A percentile compares a stretch with the other conserved stretches of the same genome.
Conservation (phyloP, 2,113 vertebrate genomes). For the Protomyctophum bolini region DNA sequence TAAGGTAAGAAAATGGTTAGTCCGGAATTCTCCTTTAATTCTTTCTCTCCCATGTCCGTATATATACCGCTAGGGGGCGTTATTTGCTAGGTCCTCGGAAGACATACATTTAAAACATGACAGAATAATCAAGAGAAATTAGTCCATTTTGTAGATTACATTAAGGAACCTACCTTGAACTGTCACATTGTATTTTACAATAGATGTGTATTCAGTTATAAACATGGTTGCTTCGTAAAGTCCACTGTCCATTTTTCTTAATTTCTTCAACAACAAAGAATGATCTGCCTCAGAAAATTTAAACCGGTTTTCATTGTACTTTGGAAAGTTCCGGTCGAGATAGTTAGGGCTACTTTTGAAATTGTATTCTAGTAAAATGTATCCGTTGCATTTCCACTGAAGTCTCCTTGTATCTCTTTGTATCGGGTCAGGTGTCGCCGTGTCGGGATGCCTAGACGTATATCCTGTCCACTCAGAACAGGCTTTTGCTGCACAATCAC, state of each 20-base stretch:
- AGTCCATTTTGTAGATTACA: no score
- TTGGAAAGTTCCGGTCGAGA: no score
- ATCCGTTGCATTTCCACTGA: not conserved
- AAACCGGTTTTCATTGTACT: not conserved
- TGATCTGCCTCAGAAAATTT: not conserved
- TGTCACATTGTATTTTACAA: conserved; percentile 2
- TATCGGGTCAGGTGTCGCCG: not conserved
- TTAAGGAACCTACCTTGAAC: conserved; percentile 35
- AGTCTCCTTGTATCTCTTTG: accelerated
- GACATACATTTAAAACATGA: no score
- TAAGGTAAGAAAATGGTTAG: no score
- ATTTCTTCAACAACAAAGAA: conserved; percentile 12
- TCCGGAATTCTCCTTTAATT: no score
- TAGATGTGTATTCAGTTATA: accelerated
- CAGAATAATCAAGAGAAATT: no score
- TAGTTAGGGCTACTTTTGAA: accelerated
- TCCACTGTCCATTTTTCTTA: conserved; percentile 1
- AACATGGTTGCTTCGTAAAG: not conserved
- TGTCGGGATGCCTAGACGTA: not conserved
- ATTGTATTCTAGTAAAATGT: accelerated
- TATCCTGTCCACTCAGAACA: conserved; percentile 23
- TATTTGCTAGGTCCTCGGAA: no score
- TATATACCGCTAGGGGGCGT: no score
- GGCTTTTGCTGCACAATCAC: not conserved
- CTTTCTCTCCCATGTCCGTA: no score